Evolutionary conservation across 2,113 vertebrate species (phyloP), one percentile per base, ranked within the genome.

Genomic region (Mustela lutreola): DNA sequence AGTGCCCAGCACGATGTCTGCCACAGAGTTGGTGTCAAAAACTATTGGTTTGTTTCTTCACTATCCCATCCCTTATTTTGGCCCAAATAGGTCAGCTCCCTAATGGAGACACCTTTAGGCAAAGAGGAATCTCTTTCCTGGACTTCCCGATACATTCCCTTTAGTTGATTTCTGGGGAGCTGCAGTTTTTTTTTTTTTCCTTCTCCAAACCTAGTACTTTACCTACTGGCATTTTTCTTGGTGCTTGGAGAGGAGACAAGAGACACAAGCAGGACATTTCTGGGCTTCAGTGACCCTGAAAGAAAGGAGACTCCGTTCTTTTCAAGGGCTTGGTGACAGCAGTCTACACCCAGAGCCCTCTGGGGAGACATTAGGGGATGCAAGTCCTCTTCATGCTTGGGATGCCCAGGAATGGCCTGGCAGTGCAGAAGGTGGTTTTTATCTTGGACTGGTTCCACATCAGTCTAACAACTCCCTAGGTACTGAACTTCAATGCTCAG

Each of bases 361-460:
- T 94, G 19, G 4, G 28, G 87, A 21, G 95, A n/a, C 70, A 22
- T 53, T 26, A 86, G 50, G 82, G 50, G 28, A 81, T 94, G 45
- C 1, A 14, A 86, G 65, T 82, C 84, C 36, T 67, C 45, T 78
- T 90, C 79, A 7, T 94, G 96, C 58, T 88, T 56, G 24, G 50
- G 60, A 91, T 91, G 91, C 73, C 63, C 73, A 56, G 60, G n/a
- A 42, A 76, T 39, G 31, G 53, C 39, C 5, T 93, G 88, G 80
- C 89, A 93, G 22, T 33, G 39, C 39, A 65, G 79, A 94, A 93
- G 71, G 73, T 14, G 12, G 88, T 89, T 97, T 97, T 91, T 80
- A 67, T 82, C 84, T 95, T 97, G 93, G 97, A 89, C 73, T 67
- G 71, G 36, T 78, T 98, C 82, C 93, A 96, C 1, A 3, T 78